A percentile compares a stretch with the other conserved stretches of the same genome.
Conservation (phyloP, 2,888 invertebrate genomes). For the Cetonia aurata region DNA sequence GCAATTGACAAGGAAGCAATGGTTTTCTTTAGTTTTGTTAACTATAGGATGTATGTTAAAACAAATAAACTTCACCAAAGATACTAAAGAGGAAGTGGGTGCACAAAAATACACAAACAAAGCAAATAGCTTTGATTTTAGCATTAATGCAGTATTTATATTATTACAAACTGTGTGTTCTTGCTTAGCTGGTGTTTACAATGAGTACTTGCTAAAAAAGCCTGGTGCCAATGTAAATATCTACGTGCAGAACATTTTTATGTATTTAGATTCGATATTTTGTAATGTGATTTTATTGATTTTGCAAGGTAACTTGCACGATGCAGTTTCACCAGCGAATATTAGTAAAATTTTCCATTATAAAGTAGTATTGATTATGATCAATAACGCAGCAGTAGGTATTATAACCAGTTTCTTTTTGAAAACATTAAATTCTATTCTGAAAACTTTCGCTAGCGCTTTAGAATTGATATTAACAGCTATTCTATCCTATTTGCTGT, state of each 20-base stretch:
- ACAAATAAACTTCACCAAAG: conserved; percentile 73
- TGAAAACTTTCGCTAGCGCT: conserved; percentile 96
- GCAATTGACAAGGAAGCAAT: conserved; percentile 83
- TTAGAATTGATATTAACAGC: conserved; percentile 93
- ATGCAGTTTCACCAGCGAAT: conserved; percentile 72
- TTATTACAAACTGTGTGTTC: conserved; percentile 89
- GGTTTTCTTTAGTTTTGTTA: conserved; percentile 88
- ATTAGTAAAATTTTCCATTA: conserved; percentile 73
- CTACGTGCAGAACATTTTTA: conserved; percentile 93
- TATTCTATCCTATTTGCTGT: conserved; percentile 86
- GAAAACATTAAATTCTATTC: conserved; percentile 91
- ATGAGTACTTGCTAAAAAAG: conserved; percentile 92
- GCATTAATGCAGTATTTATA: conserved; percentile 75
- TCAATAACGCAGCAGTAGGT: conserved; percentile 92
- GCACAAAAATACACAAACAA: conserved; percentile 59
- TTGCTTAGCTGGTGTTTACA: conserved; percentile 95
- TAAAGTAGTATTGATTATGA: conserved; percentile 83
- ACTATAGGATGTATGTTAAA: conserved; percentile 94
- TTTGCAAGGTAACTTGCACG: conserved; percentile 74
- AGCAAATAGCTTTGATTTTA: conserved; percentile 66
- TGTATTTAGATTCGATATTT: conserved; percentile 95
- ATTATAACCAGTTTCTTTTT: conserved; percentile 95
- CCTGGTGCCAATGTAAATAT: conserved; percentile 88
- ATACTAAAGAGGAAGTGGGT: conserved; percentile 46
- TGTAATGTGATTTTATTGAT: conserved; percentile 84